Percentiles rank a stretch among this genome's conserved stretches.
Evolutionary conservation across 2,797 vertebrate species (phyloP).

Genomic region (Gephyroberyx darwinii): DNA sequence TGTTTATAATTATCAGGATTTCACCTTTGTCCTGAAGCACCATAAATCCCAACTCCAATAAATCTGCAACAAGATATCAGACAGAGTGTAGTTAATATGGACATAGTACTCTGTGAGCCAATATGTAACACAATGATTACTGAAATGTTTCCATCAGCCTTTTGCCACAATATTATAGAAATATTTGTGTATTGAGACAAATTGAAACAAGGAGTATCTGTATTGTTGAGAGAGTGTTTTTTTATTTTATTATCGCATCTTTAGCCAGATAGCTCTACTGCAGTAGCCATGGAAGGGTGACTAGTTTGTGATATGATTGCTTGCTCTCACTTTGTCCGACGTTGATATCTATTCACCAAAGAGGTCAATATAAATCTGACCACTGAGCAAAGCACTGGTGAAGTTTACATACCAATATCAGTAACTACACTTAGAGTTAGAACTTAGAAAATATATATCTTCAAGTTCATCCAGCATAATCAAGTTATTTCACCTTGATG

Average conservation of each 20-base stretch:
- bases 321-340: neutral
- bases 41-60: neutral
- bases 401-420: neutral
- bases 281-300: neutral
- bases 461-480: too few relatives aligned
- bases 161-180: neutral
- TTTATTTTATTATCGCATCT: neutral
- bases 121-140: neutral
- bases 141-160: neutral
- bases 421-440: too few relatives aligned
- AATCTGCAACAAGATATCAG: neutral
- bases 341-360: conserved; percentile 5
- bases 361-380: conserved; percentile 9
- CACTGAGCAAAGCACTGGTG: neutral
- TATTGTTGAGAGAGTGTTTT: neutral
- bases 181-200: too few relatives aligned
- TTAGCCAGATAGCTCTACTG: too few relatives aligned
- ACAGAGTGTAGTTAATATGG: neutral
- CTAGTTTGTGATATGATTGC: neutral
- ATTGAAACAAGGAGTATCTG: too few relatives aligned
- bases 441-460: too few relatives aligned
- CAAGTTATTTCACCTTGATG: too few relatives aligned
- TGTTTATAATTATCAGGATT: too few relatives aligned
- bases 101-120: neutral
- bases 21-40: too few relatives aligned